phyloP scores from a whole-genome alignment of 2,888 invertebrate genomes.

The Caenorhabditis sp. region DNA sequence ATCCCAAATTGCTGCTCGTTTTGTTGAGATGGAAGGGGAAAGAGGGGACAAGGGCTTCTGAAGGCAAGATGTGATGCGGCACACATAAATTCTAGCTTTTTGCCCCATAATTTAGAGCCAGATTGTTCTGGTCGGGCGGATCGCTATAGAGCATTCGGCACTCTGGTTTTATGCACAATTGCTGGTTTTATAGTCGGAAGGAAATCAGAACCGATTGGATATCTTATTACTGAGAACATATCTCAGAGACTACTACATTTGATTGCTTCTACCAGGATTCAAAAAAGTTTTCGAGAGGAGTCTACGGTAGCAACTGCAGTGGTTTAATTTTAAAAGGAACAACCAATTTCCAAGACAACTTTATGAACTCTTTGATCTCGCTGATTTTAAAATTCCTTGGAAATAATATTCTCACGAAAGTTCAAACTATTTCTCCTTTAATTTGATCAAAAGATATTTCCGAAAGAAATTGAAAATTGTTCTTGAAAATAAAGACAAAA shows the following conservation, averaged over 20 bases:
- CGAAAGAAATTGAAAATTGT: too few relatives aligned
- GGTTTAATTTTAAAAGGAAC: too few relatives aligned
- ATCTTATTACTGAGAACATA: not conserved
- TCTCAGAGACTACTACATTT: too few relatives aligned
- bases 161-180: conserved; percentile 24
- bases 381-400: too few relatives aligned
- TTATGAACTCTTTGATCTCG: too few relatives aligned
- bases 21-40: too few relatives aligned
- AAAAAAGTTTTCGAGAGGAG: not conserved
- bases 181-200: not conserved
- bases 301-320: not conserved
- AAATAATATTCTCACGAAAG: too few relatives aligned
- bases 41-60: too few relatives aligned
- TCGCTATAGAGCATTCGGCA: conserved; percentile 9
- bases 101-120: conserved; percentile 19
- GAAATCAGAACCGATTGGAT: not conserved
- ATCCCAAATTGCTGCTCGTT: conserved; percentile 49
- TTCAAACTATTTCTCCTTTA: too few relatives aligned
- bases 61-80: conserved; percentile 6
- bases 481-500: not conserved
- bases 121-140: not conserved
- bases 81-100: conserved; percentile 35
- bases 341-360: too few relatives aligned
- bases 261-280: not conserved
- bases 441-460: too few relatives aligned